Conservation (phyloP, 2,888 invertebrate genomes). For the Microdon myrmicae region DNA sequence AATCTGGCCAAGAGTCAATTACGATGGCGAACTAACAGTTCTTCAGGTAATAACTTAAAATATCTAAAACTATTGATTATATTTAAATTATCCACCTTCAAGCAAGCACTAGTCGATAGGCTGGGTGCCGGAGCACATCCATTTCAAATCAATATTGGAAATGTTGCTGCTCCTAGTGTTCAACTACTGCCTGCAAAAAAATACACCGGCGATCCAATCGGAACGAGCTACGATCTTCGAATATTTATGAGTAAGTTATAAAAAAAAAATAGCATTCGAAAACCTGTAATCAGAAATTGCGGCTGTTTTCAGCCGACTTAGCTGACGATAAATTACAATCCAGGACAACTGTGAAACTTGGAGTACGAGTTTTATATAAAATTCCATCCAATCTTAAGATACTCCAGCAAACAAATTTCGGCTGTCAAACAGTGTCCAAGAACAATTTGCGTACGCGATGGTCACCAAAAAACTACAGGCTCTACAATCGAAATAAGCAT, state of each 20-base stretch:
- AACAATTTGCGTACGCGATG: slow-evolving; percentile 53
- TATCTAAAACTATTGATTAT: background rate
- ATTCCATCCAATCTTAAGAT: slow-evolving; percentile 52
- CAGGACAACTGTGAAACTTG: slow-evolving; percentile 81
- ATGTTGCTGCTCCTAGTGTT: slow-evolving; percentile 84
- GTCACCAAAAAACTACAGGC: slow-evolving; percentile 56
- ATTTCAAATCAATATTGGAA: slow-evolving; percentile 81
- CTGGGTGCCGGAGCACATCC: slow-evolving; percentile 80
- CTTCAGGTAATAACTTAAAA: slow-evolving; percentile 72
- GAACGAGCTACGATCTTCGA: slow-evolving; percentile 85
- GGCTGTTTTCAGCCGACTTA: slow-evolving; percentile 72
- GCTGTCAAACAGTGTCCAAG: slow-evolving; percentile 50
- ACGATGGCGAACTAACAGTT: slow-evolving; percentile 72
- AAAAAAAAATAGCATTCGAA: background rate
- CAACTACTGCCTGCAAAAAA: slow-evolving; percentile 87
- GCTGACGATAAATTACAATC: slow-evolving; percentile 81
- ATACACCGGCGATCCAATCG: slow-evolving; percentile 87
- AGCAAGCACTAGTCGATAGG: slow-evolving; percentile 81
- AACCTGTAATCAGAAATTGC: background rate
- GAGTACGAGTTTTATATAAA: slow-evolving; percentile 79
- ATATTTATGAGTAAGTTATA: slow-evolving; percentile 75
- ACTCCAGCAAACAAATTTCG: slow-evolving; percentile 50
- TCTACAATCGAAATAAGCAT: slow-evolving; percentile 45
- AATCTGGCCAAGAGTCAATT: slow-evolving; percentile 73
- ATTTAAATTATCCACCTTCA: slow-evolving; percentile 56